These are phyloP conservation scores for Penaeus vannamei DNA, from an alignment of 1,140 invertebrate species.

Conservation along the genomic window DNA sequence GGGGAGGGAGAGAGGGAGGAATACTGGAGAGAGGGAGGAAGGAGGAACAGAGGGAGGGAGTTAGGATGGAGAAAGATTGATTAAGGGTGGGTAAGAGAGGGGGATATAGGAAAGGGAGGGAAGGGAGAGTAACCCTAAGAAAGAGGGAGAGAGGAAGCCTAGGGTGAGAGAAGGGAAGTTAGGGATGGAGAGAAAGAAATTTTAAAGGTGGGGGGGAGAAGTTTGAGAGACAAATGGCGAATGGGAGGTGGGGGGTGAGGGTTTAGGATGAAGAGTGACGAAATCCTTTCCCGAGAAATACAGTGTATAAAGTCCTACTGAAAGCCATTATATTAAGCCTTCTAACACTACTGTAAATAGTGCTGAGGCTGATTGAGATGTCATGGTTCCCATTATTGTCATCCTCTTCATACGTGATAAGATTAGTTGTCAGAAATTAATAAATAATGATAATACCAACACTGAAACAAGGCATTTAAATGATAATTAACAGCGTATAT, in stretches of 20 bases:
- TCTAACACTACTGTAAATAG: too few relatives aligned
- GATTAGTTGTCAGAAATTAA: too few relatives aligned
- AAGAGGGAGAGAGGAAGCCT: not conserved
- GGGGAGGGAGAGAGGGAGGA: not conserved
- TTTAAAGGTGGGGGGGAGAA: not conserved
- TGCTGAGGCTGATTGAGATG: too few relatives aligned
- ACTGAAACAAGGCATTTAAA: too few relatives aligned
- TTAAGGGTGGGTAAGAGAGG: not conserved
- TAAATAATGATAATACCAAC: too few relatives aligned
- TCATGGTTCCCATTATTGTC: too few relatives aligned
- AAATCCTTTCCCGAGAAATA: not conserved
- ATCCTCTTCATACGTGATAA: too few relatives aligned
- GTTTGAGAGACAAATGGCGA: not conserved
- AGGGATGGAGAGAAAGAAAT: not conserved
- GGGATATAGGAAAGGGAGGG: not conserved
- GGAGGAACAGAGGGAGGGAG: not conserved
- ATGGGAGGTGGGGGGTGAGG: not conserved
- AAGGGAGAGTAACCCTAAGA: not conserved
- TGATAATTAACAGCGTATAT: not conserved
- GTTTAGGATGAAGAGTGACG: not conserved
- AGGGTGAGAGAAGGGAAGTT: not conserved
- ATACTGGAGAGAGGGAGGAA: not conserved
- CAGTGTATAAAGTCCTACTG: too few relatives aligned
- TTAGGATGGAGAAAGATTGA: not conserved
- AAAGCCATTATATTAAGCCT: too few relatives aligned